Evolutionary conservation across 2,888 invertebrate species (phyloP).

Genomic region (Nomada fabriciana): DNA sequence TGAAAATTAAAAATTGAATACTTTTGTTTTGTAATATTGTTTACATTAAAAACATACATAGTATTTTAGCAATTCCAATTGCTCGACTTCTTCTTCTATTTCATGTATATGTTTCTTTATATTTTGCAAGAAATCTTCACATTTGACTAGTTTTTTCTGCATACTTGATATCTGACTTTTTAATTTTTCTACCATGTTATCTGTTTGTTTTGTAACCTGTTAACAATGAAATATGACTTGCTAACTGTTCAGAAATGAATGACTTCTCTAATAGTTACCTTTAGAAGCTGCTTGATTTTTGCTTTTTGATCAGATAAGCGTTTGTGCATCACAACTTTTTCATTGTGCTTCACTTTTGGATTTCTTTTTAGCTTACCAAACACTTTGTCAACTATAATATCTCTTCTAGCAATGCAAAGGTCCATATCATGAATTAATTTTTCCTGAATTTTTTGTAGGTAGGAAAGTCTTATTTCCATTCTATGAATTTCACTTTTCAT

Average conservation of each 20-base stretch:
- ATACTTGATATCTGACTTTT: constrained; percentile 70
- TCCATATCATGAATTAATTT: constrained; percentile 88
- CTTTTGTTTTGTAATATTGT: constrained; percentile 2
- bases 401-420: constrained; percentile 88
- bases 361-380: constrained; percentile 86
- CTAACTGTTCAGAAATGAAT: not conserved
- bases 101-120: constrained; percentile 76
- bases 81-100: constrained; percentile 82
- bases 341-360: constrained; percentile 84
- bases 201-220: constrained; percentile 44
- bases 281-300: constrained; percentile 86
- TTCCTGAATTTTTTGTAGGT: constrained; percentile 86
- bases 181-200: constrained; percentile 13
- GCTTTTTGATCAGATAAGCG: constrained; percentile 87
- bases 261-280: constrained; percentile 75
- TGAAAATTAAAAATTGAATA: constrained; percentile 10
- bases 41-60: constrained; percentile 77
- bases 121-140: constrained; percentile 75
- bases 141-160: constrained; percentile 76
- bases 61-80: constrained; percentile 83
- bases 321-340: constrained; percentile 85
- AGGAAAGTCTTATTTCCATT: constrained; percentile 89
- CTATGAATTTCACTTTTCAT: constrained; percentile 94
- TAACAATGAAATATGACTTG: not conserved
- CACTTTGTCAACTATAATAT: constrained; percentile 87